phyloP scores from a whole-genome alignment of 1,140 invertebrate species.

The Megalonaias nervosa region DNA sequence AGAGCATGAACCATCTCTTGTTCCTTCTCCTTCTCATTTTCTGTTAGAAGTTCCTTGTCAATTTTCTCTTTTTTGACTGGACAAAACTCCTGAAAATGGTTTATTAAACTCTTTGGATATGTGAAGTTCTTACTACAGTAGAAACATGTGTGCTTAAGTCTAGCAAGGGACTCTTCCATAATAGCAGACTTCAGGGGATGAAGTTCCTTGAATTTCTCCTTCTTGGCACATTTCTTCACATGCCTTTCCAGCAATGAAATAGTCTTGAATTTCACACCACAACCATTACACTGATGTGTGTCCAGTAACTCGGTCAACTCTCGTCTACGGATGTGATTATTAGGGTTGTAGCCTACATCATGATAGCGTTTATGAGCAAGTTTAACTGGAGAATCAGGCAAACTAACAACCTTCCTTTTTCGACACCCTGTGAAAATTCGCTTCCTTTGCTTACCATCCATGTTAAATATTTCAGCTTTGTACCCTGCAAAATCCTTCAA shows the following conservation, averaged over 20 bases:
- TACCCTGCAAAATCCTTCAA: no score
- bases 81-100: slow-evolving; percentile 56
- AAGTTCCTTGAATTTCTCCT: slow-evolving; percentile 56
- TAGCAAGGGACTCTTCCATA: slow-evolving; percentile 22
- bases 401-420: slow-evolving; percentile 27
- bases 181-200: slow-evolving; percentile 33
- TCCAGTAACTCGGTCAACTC: slow-evolving; percentile 57
- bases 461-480: no score
- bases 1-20: slow-evolving; percentile 36
- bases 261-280: slow-evolving; percentile 57
- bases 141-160: slow-evolving; percentile 47
- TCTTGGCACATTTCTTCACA: slow-evolving; percentile 54
- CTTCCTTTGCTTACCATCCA: slow-evolving; percentile 2
- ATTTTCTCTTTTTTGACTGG: slow-evolving; percentile 40
- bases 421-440: slow-evolving; percentile 30
- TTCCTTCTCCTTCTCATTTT: slow-evolving; percentile 47
- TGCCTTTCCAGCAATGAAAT: slow-evolving; percentile 60
- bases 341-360: slow-evolving; percentile 56
- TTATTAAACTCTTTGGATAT: slow-evolving; percentile 53
- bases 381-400: slow-evolving; percentile 31
- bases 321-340: slow-evolving; percentile 55
- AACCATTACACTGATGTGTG: slow-evolving; percentile 58
- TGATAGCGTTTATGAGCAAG: slow-evolving; percentile 26
- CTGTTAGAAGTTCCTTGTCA: slow-evolving; percentile 34
- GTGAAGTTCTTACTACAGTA: slow-evolving; percentile 60